phyloP scores from a whole-genome alignment of 2,888 invertebrate species.

The Meiosimyza platycephala region DNA sequence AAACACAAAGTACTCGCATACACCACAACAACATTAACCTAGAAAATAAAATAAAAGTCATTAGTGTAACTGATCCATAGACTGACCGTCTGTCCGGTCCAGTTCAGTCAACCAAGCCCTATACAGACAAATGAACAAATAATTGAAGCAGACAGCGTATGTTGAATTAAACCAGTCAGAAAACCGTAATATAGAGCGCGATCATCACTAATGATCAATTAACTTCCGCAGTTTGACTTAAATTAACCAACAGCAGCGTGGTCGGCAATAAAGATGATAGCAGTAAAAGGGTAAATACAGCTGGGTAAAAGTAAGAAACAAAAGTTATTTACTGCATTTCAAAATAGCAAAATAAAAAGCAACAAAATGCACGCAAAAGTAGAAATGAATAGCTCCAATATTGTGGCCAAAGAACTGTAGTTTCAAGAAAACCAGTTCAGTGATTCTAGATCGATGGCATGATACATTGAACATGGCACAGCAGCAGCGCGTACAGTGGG shows the following conservation, averaged over 20 bases:
- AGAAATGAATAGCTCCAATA: neutral
- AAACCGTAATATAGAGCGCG: constrained; percentile 12
- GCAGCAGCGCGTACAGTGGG: neutral
- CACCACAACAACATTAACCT: too few species aligned
- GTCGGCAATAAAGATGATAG: neutral
- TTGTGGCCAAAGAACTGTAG: neutral
- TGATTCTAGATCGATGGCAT: constrained; percentile 17
- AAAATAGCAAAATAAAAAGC: neutral
- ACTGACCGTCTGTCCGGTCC: too few species aligned
- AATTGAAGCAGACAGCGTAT: neutral
- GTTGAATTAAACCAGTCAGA: neutral
- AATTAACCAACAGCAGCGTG: constrained; percentile 18
- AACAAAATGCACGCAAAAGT: constrained; percentile 20
- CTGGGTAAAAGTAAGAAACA: constrained; percentile 30
- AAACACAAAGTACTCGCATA: too few species aligned
- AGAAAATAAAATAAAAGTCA: too few species aligned
- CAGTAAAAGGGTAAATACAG: neutral
- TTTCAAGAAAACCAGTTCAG: constrained; percentile 20
- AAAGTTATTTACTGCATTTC: constrained; percentile 28
- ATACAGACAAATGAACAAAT: neutral
- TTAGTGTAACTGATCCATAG: too few species aligned
- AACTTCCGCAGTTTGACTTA: constrained; percentile 25
- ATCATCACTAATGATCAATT: constrained; percentile 35
- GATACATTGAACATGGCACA: neutral
- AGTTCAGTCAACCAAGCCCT: too few species aligned